Conservation (phyloP, 1,140 invertebrate genomes). For the Linepithema humile region DNA sequence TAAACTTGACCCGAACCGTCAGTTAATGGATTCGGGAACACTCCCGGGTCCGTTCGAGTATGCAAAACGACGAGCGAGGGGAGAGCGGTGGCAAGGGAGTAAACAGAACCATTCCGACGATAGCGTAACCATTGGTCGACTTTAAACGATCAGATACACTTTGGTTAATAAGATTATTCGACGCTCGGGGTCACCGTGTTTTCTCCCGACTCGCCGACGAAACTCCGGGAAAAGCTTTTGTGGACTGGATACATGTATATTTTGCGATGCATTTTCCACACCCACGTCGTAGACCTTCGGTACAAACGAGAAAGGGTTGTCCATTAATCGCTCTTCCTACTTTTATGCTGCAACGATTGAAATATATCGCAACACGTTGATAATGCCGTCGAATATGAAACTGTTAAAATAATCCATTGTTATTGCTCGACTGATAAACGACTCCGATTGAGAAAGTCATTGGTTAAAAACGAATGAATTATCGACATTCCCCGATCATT, state of each 20-base stretch:
- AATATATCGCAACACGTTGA: neutral
- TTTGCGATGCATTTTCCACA: constrained; percentile 4
- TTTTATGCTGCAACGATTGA: neutral
- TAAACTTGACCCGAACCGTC: constrained; percentile 68
- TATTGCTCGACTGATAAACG: neutral
- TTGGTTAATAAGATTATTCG: constrained; percentile 74
- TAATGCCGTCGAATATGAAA: neutral
- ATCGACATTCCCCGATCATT: neutral
- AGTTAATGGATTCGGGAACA: constrained; percentile 74
- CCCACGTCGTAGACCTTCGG: neutral
- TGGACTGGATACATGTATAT: neutral
- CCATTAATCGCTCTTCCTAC: neutral
- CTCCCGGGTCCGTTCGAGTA: constrained; percentile 65
- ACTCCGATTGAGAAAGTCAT: neutral
- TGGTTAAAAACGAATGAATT: neutral
- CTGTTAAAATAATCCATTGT: neutral
- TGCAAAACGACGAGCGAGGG: constrained; percentile 64
- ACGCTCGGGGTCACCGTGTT: constrained; percentile 9
- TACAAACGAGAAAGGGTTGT: neutral
- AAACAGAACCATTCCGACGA: constrained; percentile 67
- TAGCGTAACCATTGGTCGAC: constrained; percentile 58
- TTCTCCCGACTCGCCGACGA: neutral
- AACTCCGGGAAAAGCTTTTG: constrained; percentile 9
- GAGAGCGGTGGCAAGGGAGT: constrained; percentile 28
- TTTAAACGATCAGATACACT: constrained; percentile 76